These are phyloP conservation scores for Mythimna ferrago DNA, from an alignment of 2,888 invertebrate species.

Conservation along the genomic window DNA sequence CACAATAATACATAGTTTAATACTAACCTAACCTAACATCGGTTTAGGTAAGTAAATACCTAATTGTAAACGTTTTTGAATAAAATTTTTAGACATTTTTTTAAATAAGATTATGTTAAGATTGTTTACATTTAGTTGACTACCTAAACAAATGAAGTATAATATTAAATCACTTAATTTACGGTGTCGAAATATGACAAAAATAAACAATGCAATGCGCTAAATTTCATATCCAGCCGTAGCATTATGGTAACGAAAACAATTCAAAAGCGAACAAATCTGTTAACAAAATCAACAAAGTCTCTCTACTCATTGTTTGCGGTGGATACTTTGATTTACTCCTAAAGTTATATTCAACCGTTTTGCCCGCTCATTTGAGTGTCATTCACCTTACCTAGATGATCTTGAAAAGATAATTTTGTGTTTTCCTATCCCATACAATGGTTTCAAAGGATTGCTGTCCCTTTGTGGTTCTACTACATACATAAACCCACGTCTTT, in stretches of 20 bases:
- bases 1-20: no score
- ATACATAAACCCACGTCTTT: no score
- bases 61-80: no score
- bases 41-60: no score
- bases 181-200: slow-evolving; percentile 8
- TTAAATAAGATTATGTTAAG: no score
- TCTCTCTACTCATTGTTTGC: slow-evolving; percentile 1
- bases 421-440: not conserved
- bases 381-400: not conserved
- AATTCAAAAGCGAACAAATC: slow-evolving; percentile 25
- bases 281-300: slow-evolving; percentile 11
- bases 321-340: slow-evolving; percentile 2
- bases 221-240: slow-evolving; percentile 4
- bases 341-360: not conserved
- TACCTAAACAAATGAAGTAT: no score
- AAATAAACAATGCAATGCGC: not conserved
- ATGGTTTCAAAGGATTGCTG: no score
- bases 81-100: no score
- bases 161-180: not conserved
- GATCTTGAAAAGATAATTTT: slow-evolving; percentile 9
- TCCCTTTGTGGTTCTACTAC: no score
- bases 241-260: slow-evolving; percentile 10
- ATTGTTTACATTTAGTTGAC: not conserved
- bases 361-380: not conserved
- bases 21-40: no score